Percentiles rank a stretch among this genome's conserved stretches.
Evolutionary conservation across 2,797 vertebrate genomes (phyloP).

Genomic region (Gymnoscopelus braueri): DNA sequence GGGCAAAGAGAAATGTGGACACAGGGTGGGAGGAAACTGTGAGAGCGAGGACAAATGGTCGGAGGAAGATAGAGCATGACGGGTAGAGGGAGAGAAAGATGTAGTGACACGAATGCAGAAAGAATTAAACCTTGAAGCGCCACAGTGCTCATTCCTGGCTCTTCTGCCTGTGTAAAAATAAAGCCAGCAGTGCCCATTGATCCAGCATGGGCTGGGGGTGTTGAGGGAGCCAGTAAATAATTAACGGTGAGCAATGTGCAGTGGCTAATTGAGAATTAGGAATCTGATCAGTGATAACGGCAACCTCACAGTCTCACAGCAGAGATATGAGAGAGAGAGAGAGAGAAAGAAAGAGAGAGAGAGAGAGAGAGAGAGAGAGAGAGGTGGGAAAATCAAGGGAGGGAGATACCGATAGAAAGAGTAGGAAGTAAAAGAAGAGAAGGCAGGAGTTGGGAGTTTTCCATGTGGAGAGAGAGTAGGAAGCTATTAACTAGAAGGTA

Average conservation of each 20-base stretch:
- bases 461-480: constrained; percentile 30
- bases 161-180: constrained; percentile 20
- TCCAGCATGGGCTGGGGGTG: constrained; percentile 45
- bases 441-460: constrained; percentile 33
- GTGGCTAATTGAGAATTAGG: constrained; percentile 72
- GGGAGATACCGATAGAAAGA: background rate
- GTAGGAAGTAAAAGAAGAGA: constrained; percentile 1
- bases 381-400: constrained; percentile 3
- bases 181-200: constrained; percentile 42
- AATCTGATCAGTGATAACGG: constrained; percentile 69
- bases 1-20: constrained; percentile 3
- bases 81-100: constrained; percentile 6
- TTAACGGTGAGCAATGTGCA: constrained; percentile 60
- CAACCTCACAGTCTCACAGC: constrained; percentile 44
- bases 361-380: constrained; percentile 26
- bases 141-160: constrained; percentile 43
- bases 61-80: constrained; percentile 44
- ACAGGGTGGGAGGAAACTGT: constrained; percentile 40
- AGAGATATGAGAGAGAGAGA: constrained; percentile 38
- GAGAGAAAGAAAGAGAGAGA: constrained; percentile 24
- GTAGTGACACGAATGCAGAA: background rate
- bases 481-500: constrained; percentile 67
- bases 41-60: constrained; percentile 28
- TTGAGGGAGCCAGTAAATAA: constrained; percentile 69
- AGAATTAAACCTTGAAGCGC: constrained; percentile 42